Evolutionary conservation across 2,113 vertebrate species (phyloP), one percentile per base, ranked within the genome.

Genomic region (Poecile atricapillus): DNA sequence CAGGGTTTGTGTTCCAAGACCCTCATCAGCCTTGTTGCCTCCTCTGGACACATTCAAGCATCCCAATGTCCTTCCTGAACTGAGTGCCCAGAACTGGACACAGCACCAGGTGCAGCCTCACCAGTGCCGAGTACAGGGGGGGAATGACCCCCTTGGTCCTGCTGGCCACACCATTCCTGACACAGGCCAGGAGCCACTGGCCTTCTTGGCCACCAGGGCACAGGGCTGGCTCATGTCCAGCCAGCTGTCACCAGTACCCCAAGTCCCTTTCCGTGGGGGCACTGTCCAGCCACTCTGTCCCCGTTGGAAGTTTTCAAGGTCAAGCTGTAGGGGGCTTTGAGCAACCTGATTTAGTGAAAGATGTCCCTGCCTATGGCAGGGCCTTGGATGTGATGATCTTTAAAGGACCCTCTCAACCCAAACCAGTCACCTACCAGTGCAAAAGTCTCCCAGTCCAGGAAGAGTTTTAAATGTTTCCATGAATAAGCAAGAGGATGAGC

Each of bases 41-140:
- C 5, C 59, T 64, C 28, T 56, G 50, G 59, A 74, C 0, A 0
- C 0, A 0, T 9, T 49, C 3, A 2, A 65, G 19, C 0, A 0
- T 56, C 82, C 15, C 59, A 15, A 15, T 0, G 0, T 56, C 24
- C 28, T 24, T 74, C n/a, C 50, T 3, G 3, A 84, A 23, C 4
- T 28, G n/a, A 10, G 27, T 13, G 15, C 9, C 15, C n/a, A 56
- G 59, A 47, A 20, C 5, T 28, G 59, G 59, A 56, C 59, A 23
- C 41, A 47, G 41, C 15, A 28, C 41, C 41, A 64, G 28, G n/a
- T 47, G 41, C 1, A 3, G 9, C 49, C 22, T 74, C 28, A 56
- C 6, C 23, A 56, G 28, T 28, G 28, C 2, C 0, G 0, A 55
- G 59, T 47, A 39, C 10, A 47, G 19, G 23, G 23, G 12, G 6